Conservation (phyloP, 92 coral and sea anemone species). For the Micromussa lordhowensis region DNA sequence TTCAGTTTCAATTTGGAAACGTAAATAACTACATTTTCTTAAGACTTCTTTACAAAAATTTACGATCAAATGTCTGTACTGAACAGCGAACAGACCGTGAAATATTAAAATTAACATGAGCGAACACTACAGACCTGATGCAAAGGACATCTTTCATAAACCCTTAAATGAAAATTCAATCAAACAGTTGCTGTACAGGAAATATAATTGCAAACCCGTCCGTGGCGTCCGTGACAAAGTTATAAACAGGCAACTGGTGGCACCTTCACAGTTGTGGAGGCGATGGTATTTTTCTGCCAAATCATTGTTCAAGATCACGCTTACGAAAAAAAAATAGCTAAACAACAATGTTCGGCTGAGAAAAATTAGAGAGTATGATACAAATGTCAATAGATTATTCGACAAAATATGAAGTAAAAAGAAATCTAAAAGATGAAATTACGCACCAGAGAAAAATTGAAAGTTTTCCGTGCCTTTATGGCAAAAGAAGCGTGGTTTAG, state of each 20-base stretch:
- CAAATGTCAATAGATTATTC: conserved; percentile 1
- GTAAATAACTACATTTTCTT: neutral
- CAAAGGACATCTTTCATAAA: neutral
- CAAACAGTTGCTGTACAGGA: neutral
- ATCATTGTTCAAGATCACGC: conserved; percentile 15
- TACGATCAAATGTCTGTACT: neutral
- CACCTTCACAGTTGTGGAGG: neutral
- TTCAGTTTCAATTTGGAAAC: neutral
- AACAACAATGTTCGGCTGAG: neutral
- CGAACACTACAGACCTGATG: neutral
- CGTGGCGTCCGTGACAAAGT: conserved; percentile 5
- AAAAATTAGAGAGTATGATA: neutral
- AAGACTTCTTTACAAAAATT: neutral
- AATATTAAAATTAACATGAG: neutral
- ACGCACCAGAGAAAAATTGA: neutral
- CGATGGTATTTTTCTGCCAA: neutral
- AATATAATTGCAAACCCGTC: conserved; percentile 22
- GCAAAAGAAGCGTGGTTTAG: neutral
- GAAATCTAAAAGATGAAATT: neutral
- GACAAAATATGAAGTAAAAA: conserved; percentile 8
- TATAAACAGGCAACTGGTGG: conserved; percentile 11
- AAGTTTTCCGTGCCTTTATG: neutral
- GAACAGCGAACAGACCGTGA: conserved; percentile 6
- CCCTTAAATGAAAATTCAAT: conserved; percentile 21
- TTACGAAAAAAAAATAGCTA: neutral